Percentiles rank a stretch among this genome's conserved stretches.
These are phyloP conservation scores for Sebastes trivittatus DNA, from an alignment of 2,797 vertebrate genomes.

Conservation along the genomic window DNA sequence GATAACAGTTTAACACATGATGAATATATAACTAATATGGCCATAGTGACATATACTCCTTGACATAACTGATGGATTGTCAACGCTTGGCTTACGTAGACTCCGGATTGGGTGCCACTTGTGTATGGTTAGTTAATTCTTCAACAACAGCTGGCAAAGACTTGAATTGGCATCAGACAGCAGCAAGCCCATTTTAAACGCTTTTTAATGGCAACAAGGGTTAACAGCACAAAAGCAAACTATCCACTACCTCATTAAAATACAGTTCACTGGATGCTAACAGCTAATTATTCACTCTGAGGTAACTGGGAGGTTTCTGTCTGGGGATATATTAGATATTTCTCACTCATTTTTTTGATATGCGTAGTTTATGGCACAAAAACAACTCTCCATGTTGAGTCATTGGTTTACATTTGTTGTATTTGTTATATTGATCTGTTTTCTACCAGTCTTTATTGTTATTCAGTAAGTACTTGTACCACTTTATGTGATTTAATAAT, in stretches of 20 bases:
- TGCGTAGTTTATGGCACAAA: background rate
- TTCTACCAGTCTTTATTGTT: background rate
- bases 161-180: too few relatives aligned
- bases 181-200: too few relatives aligned
- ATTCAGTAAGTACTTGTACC: background rate
- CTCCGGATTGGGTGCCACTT: too few relatives aligned
- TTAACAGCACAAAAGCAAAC: too few relatives aligned
- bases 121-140: too few relatives aligned
- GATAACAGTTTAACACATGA: too few relatives aligned
- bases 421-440: background rate
- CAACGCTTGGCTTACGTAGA: too few relatives aligned
- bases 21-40: accelerated
- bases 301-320: background rate
- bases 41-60: too few relatives aligned
- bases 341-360: background rate
- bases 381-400: background rate
- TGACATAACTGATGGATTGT: too few relatives aligned
- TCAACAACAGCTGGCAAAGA: too few relatives aligned
- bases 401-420: background rate
- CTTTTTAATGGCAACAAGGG: too few relatives aligned
- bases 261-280: background rate
- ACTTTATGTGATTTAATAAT: background rate
- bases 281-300: background rate
- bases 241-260: background rate
- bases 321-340: too few relatives aligned